phyloP scores from a whole-genome alignment of 2,113 vertebrate genomes.

The Hippocampus mohnikei region DNA sequence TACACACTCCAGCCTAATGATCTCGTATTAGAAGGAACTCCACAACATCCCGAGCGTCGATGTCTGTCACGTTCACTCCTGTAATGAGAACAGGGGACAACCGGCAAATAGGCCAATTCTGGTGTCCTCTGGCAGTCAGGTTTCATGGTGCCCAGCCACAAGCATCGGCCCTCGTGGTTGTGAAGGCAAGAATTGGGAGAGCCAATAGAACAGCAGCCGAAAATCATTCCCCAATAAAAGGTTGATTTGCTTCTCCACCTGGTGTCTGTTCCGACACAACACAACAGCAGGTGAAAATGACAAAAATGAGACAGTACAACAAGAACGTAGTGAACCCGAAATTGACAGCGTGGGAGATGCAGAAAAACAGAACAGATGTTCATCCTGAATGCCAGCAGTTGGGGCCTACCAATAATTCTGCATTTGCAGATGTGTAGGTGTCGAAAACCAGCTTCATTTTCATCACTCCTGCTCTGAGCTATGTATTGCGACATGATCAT shows the following conservation, averaged over 20 bases:
- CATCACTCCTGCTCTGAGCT: constrained; percentile 30
- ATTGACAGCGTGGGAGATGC: not conserved
- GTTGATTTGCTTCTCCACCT: too few species aligned
- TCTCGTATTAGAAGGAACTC: too few species aligned
- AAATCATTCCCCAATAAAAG: too few species aligned
- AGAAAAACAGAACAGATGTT: constrained; percentile 3
- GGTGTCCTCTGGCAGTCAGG: not conserved
- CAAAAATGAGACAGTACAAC: too few species aligned
- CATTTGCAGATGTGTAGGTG: constrained; percentile 46
- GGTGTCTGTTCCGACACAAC: too few species aligned
- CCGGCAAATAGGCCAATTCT: not conserved
- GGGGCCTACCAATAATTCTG: constrained; percentile 24
- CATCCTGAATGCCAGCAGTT: constrained; percentile 15
- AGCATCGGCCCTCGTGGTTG: not conserved
- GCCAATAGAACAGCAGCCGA: too few species aligned
- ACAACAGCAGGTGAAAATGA: too few species aligned
- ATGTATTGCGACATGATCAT: constrained; percentile 26
- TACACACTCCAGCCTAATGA: too few species aligned
- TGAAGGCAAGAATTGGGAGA: not conserved
- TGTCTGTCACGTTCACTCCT: too few species aligned
- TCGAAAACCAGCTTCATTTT: constrained; percentile 41
- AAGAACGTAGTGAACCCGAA: not conserved
- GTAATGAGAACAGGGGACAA: not conserved
- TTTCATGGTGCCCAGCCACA: too few species aligned
- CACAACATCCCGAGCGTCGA: too few species aligned